Percentiles rank a stretch among this genome's conserved stretches.
Conservation (phyloP, 2,888 invertebrate species). For the Electrophaes corylata region DNA sequence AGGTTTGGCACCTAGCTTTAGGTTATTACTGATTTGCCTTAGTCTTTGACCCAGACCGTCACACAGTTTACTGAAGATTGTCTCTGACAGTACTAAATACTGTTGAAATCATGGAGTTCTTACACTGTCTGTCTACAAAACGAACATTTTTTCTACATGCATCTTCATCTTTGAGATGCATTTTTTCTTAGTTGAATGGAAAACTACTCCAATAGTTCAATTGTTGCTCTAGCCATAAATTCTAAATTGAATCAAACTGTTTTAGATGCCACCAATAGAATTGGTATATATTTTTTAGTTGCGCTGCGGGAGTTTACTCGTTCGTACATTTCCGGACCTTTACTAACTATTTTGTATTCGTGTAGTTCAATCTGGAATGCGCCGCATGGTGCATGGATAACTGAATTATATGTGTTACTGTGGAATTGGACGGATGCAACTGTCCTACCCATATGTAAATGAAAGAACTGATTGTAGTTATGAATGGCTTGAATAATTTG, state of each 20-base stretch:
- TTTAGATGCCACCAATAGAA: constrained; percentile 22
- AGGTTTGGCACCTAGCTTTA: no score
- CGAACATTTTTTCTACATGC: no score
- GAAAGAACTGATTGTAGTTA: neutral
- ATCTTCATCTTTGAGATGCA: no score
- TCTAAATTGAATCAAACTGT: constrained; percentile 31
- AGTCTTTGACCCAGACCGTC: no score
- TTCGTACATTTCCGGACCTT: constrained; percentile 57
- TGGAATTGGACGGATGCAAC: constrained; percentile 56
- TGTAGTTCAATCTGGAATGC: constrained; percentile 60
- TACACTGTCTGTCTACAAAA: no score
- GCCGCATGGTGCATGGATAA: constrained; percentile 74
- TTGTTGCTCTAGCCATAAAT: constrained; percentile 16
- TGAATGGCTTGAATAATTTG: neutral
- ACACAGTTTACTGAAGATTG: no score
- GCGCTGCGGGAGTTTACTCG: constrained; percentile 72
- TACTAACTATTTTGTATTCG: constrained; percentile 21
- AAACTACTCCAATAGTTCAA: neutral
- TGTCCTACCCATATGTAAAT: constrained; percentile 21
- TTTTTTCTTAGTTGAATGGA: neutral
- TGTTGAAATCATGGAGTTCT: no score
- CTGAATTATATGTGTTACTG: constrained; percentile 71
- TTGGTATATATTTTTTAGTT: constrained; percentile 56
- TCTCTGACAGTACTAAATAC: no score
- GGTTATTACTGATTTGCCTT: no score